A percentile compares a stretch with the other conserved stretches of the same genome.
These are phyloP conservation scores for Temnothorax longispinosus DNA, from an alignment of 1,140 invertebrate species.

Conservation along the genomic window DNA sequence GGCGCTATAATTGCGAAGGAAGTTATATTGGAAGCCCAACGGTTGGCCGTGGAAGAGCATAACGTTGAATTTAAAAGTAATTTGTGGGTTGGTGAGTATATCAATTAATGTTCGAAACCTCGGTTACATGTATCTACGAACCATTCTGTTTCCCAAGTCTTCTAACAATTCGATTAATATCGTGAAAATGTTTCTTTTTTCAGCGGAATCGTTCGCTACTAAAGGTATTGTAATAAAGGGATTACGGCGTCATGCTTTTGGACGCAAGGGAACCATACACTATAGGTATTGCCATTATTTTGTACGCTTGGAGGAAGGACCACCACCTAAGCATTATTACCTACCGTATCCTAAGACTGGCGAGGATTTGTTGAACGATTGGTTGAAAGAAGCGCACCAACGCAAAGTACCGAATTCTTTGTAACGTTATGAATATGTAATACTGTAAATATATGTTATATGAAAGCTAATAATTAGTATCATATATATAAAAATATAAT, in stretches of 20 bases:
- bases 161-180: neutral
- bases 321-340: constrained; percentile 94
- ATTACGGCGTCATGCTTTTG: constrained; percentile 92
- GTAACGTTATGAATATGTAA: constrained; percentile 80
- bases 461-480: neutral
- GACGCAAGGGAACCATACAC: constrained; percentile 89
- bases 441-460: neutral
- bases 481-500: neutral
- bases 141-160: neutral
- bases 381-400: constrained; percentile 89
- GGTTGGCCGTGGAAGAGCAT: constrained; percentile 94
- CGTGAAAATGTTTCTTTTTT: constrained; percentile 61
- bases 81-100: constrained; percentile 96
- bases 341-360: constrained; percentile 88
- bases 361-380: constrained; percentile 91
- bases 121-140: neutral
- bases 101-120: neutral
- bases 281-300: constrained; percentile 96
- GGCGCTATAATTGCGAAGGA: constrained; percentile 93
- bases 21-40: constrained; percentile 94
- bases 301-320: constrained; percentile 96
- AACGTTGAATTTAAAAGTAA: constrained; percentile 98
- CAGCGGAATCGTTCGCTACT: constrained; percentile 94
- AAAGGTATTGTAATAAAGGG: constrained; percentile 93
- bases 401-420: constrained; percentile 90